Conservation (phyloP, 1,140 invertebrate species). For the Ceratina calcarata region DNA sequence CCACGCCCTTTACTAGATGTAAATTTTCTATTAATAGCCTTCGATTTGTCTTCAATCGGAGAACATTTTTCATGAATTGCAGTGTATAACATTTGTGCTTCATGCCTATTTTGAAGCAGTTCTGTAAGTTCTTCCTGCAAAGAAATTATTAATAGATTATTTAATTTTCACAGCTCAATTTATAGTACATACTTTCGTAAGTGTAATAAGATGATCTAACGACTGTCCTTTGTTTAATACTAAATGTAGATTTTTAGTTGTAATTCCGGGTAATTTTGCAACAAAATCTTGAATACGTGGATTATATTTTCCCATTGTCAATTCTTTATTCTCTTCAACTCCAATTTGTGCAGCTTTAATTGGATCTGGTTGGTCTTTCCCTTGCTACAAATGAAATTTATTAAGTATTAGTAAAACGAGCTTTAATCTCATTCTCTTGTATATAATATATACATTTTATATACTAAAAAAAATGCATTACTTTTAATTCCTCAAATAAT, state of each 20-base stretch:
- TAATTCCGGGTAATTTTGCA: slow-evolving; percentile 93
- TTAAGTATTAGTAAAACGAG: slow-evolving; percentile 8
- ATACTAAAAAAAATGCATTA: slow-evolving; percentile 59
- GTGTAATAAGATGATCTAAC: slow-evolving; percentile 84
- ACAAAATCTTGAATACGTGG: slow-evolving; percentile 91
- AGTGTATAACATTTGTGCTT: slow-evolving; percentile 83
- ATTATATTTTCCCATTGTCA: slow-evolving; percentile 87
- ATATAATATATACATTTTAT: slow-evolving; percentile 21
- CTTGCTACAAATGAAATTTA: slow-evolving; percentile 81
- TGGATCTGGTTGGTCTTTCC: slow-evolving; percentile 88
- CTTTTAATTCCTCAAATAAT: slow-evolving; percentile 94
- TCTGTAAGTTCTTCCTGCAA: slow-evolving; percentile 84
- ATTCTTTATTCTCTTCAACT: slow-evolving; percentile 82
- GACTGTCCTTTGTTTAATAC: slow-evolving; percentile 90
- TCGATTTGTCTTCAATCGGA: slow-evolving; percentile 73
- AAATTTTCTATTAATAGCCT: slow-evolving; percentile 32
- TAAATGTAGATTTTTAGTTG: slow-evolving; percentile 90
- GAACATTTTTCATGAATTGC: slow-evolving; percentile 83
- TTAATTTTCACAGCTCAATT: neutral
- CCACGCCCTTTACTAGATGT: slow-evolving; percentile 66
- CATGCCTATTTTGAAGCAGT: slow-evolving; percentile 85
- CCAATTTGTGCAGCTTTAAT: slow-evolving; percentile 85
- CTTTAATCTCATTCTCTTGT: neutral
- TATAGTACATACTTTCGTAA: slow-evolving; percentile 79
- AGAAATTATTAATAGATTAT: slow-evolving; percentile 31